Percentiles rank a stretch among this genome's conserved stretches.
These are phyloP conservation scores for Eupithecia subfuscata DNA, from an alignment of 2,888 invertebrate species.

Conservation along the genomic window DNA sequence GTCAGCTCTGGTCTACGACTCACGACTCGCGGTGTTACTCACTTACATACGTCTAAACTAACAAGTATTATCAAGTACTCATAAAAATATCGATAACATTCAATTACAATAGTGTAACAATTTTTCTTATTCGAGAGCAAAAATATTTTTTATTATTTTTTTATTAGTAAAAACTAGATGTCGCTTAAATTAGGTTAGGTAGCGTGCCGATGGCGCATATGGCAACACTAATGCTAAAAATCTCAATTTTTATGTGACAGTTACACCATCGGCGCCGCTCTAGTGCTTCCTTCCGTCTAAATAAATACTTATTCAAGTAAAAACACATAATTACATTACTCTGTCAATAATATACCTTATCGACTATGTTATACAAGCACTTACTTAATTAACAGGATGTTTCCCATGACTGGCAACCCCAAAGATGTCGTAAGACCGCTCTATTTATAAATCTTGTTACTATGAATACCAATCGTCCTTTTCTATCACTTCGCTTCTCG, in stretches of 20 bases:
- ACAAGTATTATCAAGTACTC: slow-evolving; percentile 56
- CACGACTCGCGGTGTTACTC: slow-evolving; percentile 68
- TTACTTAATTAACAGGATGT: slow-evolving; percentile 57
- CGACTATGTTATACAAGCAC: slow-evolving; percentile 79
- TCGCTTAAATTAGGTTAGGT: slow-evolving; percentile 74
- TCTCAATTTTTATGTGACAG: slow-evolving; percentile 60
- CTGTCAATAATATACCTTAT: slow-evolving; percentile 74
- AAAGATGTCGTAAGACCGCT: slow-evolving; percentile 54
- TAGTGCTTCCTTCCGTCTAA: slow-evolving; percentile 68
- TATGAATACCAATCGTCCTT: slow-evolving; percentile 49
- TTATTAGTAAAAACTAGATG: slow-evolving; percentile 80
- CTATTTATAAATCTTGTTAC: slow-evolving; percentile 57
- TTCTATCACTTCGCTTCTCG: slow-evolving; percentile 46
- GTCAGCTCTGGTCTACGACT: slow-evolving; percentile 65
- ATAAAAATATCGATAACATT: slow-evolving; percentile 80
- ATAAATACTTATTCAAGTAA: slow-evolving; percentile 77
- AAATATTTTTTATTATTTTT: slow-evolving; percentile 71
- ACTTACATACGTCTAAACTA: slow-evolving; percentile 64
- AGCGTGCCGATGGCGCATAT: slow-evolving; percentile 65
- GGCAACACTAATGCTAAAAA: slow-evolving; percentile 66
- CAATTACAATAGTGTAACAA: slow-evolving; percentile 72
- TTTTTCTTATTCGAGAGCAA: slow-evolving; percentile 78
- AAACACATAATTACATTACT: slow-evolving; percentile 71
- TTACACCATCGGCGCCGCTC: slow-evolving; percentile 58
- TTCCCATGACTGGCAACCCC: slow-evolving; percentile 61